Percentiles rank a stretch among this genome's conserved stretches.
phyloP scores from a whole-genome alignment of 2,797 vertebrate species.

The Fistularia tabacaria region DNA sequence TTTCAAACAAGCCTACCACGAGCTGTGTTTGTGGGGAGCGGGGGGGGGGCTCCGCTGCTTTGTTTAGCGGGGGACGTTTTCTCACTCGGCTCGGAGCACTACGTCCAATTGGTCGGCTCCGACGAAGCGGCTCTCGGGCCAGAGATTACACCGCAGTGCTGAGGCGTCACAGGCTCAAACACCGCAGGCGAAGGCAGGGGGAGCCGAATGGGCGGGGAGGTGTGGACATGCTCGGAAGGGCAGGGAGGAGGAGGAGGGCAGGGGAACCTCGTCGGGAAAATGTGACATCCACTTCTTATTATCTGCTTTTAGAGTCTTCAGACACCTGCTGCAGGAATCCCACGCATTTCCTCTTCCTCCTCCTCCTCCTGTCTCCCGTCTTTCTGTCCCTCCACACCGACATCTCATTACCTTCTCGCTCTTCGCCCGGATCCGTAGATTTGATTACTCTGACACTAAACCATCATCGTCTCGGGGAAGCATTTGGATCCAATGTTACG shows the following conservation, averaged over 20 bases:
- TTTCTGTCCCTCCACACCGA: slow-evolving; percentile 51
- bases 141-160: slow-evolving; percentile 74
- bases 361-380: slow-evolving; percentile 4
- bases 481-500: slow-evolving; percentile 22
- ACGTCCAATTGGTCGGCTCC: slow-evolving; percentile 61
- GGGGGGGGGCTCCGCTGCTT: slow-evolving; percentile 12
- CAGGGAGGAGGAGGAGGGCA: slow-evolving; percentile 7
- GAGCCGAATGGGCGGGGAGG: slow-evolving; percentile 43
- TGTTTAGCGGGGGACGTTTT: slow-evolving; percentile 47
- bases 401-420: slow-evolving; percentile 52
- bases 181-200: slow-evolving; percentile 53
- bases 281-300: slow-evolving; percentile 54
- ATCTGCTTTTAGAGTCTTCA: slow-evolving; percentile 50
- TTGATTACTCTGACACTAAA: slow-evolving; percentile 40
- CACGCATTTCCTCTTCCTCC: slow-evolving; percentile 49
- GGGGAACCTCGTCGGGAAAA: slow-evolving; percentile 36
- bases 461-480: slow-evolving; percentile 18
- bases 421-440: slow-evolving; percentile 27
- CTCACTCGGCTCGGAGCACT: slow-evolving; percentile 40
- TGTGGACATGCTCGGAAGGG: slow-evolving; percentile 36
- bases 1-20: slow-evolving; percentile 21
- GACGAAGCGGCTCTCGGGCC: slow-evolving; percentile 56
- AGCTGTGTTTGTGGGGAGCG: neutral
- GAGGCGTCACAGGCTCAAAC: slow-evolving; percentile 65
- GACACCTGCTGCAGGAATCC: slow-evolving; percentile 64